Evolutionary conservation across 2,797 vertebrate genomes (phyloP).

Genomic region (Astyanax mexicanus): DNA sequence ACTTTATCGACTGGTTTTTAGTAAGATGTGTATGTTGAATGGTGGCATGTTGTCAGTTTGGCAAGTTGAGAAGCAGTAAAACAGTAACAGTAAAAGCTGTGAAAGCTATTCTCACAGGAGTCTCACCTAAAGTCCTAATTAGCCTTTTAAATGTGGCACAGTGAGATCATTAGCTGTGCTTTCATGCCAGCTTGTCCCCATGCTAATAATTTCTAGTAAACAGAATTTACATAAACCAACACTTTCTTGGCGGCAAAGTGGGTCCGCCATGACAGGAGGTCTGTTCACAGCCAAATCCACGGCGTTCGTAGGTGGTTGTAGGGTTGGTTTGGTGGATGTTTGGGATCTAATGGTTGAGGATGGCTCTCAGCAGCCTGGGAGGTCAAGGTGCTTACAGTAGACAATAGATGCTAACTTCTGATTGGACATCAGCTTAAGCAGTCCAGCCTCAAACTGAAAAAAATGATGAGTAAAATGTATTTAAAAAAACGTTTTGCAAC

Average conservation of each 20-base stretch:
- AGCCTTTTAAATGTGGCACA: conserved; percentile 10
- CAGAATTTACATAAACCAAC: conserved; percentile 10
- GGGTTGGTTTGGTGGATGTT: no score
- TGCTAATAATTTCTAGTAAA: conserved; percentile 18
- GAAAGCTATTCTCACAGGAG: neutral
- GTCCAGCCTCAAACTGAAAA: neutral
- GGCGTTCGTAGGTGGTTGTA: neutral
- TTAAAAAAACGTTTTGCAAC: no score
- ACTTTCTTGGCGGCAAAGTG: conserved; percentile 11
- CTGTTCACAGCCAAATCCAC: neutral
- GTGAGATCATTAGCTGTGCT: conserved; percentile 5
- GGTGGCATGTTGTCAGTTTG: no score
- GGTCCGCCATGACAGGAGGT: neutral
- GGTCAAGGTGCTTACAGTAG: no score
- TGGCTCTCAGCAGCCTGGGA: neutral
- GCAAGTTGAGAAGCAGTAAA: no score
- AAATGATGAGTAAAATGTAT: no score
- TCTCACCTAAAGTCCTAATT: conserved; percentile 8
- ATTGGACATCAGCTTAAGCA: neutral
- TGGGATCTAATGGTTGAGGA: neutral
- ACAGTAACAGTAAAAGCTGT: neutral
- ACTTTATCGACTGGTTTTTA: no score
- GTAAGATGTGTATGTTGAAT: no score
- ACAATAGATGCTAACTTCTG: no score
- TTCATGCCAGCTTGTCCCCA: neutral